phyloP scores from a whole-genome alignment of 2,113 vertebrate species.

The Oceanodroma tethys region DNA sequence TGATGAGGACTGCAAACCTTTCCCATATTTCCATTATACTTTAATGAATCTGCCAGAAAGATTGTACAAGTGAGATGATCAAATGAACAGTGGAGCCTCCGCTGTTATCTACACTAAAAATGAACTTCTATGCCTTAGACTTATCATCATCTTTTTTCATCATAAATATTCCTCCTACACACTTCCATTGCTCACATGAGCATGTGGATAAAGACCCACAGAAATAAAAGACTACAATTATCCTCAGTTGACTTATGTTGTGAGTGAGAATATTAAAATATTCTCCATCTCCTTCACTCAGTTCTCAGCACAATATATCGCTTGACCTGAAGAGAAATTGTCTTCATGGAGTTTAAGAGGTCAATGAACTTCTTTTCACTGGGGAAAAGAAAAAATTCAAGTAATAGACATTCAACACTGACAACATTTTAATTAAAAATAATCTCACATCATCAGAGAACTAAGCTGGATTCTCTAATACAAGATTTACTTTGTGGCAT shows the following conservation, averaged over 20 bases:
- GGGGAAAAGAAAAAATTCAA: background rate
- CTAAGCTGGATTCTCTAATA: background rate
- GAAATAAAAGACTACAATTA: conserved; percentile 8
- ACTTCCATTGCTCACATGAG: background rate
- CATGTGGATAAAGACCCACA: background rate
- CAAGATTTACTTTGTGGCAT: background rate
- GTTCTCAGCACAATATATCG: background rate
- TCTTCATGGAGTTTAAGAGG: background rate
- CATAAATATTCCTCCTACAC: conserved; percentile 26
- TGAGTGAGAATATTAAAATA: background rate
- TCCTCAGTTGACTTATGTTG: background rate
- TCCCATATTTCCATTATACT: conserved; percentile 17
- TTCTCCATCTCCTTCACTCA: background rate
- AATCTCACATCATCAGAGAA: background rate
- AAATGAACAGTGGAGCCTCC: background rate
- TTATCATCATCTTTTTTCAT: background rate
- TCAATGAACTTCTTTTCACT: background rate
- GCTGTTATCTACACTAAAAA: background rate
- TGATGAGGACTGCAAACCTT: background rate
- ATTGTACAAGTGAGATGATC: conserved; percentile 5
- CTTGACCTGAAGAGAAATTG: conserved; percentile 7
- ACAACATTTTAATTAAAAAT: conserved; percentile 15
- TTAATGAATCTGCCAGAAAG: conserved; percentile 42
- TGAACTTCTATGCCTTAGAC: background rate
- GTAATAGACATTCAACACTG: background rate